Percentiles rank a stretch among this genome's conserved stretches.
These are phyloP conservation scores for Apodemus sylvaticus DNA, from an alignment of 2,113 vertebrate genomes.

Conservation along the genomic window DNA sequence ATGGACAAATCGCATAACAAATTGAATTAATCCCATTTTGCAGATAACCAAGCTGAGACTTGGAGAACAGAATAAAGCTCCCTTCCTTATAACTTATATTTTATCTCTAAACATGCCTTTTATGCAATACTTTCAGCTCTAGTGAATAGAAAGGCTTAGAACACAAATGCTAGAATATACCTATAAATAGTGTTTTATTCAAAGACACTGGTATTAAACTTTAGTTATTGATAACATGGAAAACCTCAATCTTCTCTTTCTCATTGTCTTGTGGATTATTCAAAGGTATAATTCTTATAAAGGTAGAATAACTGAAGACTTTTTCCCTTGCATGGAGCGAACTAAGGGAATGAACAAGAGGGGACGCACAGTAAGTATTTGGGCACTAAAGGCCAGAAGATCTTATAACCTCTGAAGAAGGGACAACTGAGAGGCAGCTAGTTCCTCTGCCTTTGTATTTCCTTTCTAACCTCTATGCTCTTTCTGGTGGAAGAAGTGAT, in stretches of 20 bases:
- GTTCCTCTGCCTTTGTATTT: neutral
- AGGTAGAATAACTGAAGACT: neutral
- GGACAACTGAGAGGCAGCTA: neutral
- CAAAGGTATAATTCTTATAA: neutral
- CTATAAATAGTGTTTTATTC: neutral
- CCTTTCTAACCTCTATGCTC: neutral
- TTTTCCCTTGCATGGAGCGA: neutral
- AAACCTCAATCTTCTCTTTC: neutral
- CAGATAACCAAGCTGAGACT: neutral
- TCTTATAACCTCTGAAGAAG: neutral
- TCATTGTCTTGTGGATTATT: neutral
- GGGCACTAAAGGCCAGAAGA: neutral
- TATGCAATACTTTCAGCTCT: neutral
- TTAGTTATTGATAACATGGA: neutral
- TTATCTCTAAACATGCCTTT: neutral
- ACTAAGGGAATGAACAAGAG: neutral
- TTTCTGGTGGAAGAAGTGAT: conserved; percentile 61
- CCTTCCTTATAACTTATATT: neutral
- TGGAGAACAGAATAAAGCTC: neutral
- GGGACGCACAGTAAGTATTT: neutral
- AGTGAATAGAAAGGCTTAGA: neutral
- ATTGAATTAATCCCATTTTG: neutral
- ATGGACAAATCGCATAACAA: neutral
- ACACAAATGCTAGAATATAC: neutral
- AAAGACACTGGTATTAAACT: neutral